A percentile compares a stretch with the other conserved stretches of the same genome.
Conservation (phyloP, 2,797 vertebrate genomes). For the Pampus argenteus region DNA sequence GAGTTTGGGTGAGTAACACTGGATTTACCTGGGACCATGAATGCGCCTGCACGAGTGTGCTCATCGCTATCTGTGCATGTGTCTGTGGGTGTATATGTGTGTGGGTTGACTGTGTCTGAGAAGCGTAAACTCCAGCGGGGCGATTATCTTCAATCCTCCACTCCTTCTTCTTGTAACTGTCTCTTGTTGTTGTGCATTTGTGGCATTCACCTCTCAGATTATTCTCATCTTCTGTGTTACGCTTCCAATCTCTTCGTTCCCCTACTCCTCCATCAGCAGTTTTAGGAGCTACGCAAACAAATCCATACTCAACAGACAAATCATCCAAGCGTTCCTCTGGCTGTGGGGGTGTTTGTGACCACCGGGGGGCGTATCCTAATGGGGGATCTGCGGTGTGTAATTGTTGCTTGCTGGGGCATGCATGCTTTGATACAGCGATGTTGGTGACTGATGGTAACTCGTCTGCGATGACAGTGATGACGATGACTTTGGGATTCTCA, state of each 20-base stretch:
- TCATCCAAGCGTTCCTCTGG: constrained; percentile 19
- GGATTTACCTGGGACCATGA: background rate
- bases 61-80: background rate
- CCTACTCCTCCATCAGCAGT: background rate
- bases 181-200: background rate
- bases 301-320: constrained; percentile 44
- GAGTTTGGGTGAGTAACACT: background rate
- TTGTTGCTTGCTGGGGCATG: fast-evolving
- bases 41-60: background rate
- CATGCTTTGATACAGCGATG: background rate
- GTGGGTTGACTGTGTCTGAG: constrained; percentile 2
- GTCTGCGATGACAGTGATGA: background rate
- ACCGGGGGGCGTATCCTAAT: constrained; percentile 30
- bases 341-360: background rate
- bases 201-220: background rate
- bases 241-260: background rate
- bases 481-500: constrained; percentile 24
- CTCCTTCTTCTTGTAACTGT: background rate
- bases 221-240: background rate
- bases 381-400: background rate
- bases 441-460: too few species aligned
- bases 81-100: background rate
- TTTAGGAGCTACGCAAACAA: background rate
- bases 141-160: background rate
- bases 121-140: background rate